Evolutionary conservation across 1,140 invertebrate genomes (phyloP).

Genomic region (Oscheius sp.): DNA sequence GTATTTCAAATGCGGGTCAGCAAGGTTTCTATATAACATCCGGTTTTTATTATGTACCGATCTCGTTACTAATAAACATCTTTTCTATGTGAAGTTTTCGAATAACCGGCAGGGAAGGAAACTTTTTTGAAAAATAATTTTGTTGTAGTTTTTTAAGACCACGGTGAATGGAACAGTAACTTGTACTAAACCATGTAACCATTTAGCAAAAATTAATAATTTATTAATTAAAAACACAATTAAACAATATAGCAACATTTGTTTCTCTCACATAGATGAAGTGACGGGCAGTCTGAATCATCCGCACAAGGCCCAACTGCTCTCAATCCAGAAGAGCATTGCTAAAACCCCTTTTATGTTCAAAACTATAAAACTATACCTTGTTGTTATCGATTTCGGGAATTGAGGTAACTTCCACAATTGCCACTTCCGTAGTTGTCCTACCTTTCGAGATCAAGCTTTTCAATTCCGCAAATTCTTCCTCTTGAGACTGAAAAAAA

Average conservation of each 20-base stretch:
- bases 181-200: too few species aligned
- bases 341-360: background rate
- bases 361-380: constrained; percentile 3
- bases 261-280: constrained; percentile 21
- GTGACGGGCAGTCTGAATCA: constrained; percentile 23
- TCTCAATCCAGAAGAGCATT: constrained; percentile 10
- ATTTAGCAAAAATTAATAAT: too few species aligned
- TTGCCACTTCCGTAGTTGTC: background rate
- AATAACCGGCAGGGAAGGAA: too few species aligned
- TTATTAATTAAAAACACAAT: background rate
- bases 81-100: too few species aligned
- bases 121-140: too few species aligned
- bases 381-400: constrained; percentile 9
- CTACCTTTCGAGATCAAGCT: background rate
- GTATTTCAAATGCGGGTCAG: too few species aligned
- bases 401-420: background rate
- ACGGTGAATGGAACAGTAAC: too few species aligned
- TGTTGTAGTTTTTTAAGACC: too few species aligned
- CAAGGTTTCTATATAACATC: too few species aligned
- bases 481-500: background rate
- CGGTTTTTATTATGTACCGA: too few species aligned
- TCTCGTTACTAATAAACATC: too few species aligned
- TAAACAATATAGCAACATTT: constrained; percentile 22
- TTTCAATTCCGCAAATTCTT: constrained; percentile 1
- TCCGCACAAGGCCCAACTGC: constrained; percentile 12